Evolutionary conservation across 2,888 invertebrate species (phyloP).

Genomic region (Spodoptera picta): DNA sequence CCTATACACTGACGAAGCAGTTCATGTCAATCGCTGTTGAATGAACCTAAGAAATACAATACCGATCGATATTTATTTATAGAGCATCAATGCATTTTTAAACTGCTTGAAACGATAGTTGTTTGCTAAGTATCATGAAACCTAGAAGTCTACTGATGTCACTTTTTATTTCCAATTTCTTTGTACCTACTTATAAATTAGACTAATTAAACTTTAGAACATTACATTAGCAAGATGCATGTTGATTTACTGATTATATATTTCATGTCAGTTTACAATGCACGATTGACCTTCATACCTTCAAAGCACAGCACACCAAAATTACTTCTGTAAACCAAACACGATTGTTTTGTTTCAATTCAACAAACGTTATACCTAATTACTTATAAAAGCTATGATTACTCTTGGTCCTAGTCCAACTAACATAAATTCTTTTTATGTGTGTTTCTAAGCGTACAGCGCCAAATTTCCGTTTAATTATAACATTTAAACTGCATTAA

Average conservation of each 20-base stretch:
- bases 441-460: conserved; percentile 54
- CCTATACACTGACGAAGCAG: too few species aligned
- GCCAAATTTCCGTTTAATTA: conserved; percentile 67
- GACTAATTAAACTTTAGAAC: too few species aligned
- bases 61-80: too few species aligned
- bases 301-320: conserved; percentile 20
- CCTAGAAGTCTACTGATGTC: too few species aligned
- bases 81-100: too few species aligned
- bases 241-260: conserved; percentile 6
- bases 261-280: conserved; percentile 34
- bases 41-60: too few species aligned
- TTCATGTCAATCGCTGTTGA: too few species aligned
- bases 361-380: conserved; percentile 40
- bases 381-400: conserved; percentile 46
- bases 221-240: too few species aligned
- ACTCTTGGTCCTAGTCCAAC: conserved; percentile 72
- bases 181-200: too few species aligned
- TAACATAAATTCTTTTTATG: conserved; percentile 67
- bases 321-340: conserved; percentile 50
- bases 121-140: too few species aligned
- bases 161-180: too few species aligned
- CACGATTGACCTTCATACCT: conserved; percentile 40
- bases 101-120: too few species aligned
- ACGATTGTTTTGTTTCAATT: conserved; percentile 42
- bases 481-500: conserved; percentile 51